A percentile compares a stretch with the other conserved stretches of the same genome.
phyloP scores from a whole-genome alignment of 1,140 invertebrate species.

The Gryon sp. region DNA sequence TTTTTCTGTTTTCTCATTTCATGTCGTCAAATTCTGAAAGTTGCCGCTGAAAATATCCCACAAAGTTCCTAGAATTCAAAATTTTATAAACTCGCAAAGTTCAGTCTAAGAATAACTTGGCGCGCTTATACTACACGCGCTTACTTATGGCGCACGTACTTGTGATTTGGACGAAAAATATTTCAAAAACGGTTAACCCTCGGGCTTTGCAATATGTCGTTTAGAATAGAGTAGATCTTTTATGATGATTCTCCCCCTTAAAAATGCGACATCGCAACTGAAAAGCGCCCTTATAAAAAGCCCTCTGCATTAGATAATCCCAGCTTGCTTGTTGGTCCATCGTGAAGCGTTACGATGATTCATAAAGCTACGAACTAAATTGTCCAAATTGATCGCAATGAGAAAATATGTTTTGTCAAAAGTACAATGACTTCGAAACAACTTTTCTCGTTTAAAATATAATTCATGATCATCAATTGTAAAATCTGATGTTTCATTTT shows the following conservation, averaged over 20 bases:
- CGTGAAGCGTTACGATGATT: slow-evolving; percentile 12
- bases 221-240: slow-evolving; percentile 14
- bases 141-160: no score
- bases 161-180: no score
- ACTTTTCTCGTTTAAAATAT: no score
- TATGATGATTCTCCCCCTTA: slow-evolving; percentile 31
- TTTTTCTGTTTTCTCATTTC: not conserved
- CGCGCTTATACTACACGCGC: no score
- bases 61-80: slow-evolving; percentile 35
- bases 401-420: not conserved
- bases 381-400: slow-evolving; percentile 25
- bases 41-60: slow-evolving; percentile 27
- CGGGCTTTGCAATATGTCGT: slow-evolving; percentile 27
- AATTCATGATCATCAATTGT: no score
- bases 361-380: slow-evolving; percentile 10
- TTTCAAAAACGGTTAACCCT: slow-evolving; percentile 42
- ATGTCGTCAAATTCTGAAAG: not conserved
- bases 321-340: slow-evolving; percentile 3
- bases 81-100: slow-evolving; percentile 38
- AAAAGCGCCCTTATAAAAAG: slow-evolving; percentile 21
- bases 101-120: slow-evolving; percentile 28
- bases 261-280: slow-evolving; percentile 19
- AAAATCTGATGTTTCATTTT: no score
- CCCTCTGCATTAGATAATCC: slow-evolving; percentile 20
- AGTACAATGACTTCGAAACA: not conserved